Base-by-base conservation (phyloP, 2,888 invertebrate species). In the Cataglyphis altisquamis region DNA sequence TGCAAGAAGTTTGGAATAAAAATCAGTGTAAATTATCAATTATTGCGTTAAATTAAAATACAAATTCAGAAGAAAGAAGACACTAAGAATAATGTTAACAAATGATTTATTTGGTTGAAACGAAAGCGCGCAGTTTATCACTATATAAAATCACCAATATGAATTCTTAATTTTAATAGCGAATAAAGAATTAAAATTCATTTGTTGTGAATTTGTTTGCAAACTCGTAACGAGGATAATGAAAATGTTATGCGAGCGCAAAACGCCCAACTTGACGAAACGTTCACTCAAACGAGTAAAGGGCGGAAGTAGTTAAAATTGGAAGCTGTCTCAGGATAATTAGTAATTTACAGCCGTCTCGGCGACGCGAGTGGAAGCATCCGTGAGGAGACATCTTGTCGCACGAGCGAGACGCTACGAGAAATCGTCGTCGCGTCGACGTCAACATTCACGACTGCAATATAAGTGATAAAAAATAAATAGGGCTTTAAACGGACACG, bases 401-500 rank as follows among this genome's bases (percentile, higher is more conserved):
- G 21, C 45, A 68, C 52, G 60, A 48, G 62, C 45, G 52, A 48
- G 18, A 63, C 60, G 67, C 25, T 45, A 52, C 25, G 81, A 73
- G 62, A 80, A 73, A 45, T 29, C 74, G 36, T 75, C 9, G 62
- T 45, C 62, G 75, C 45, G 60, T 15, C 62, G 39, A 48, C 81
- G 62, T 8, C 75, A 36, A 63, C 80, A 12, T 57, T 6, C 32
- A 32, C 81, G 70, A 67, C 74, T 63, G 80, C 66, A 83, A 83
- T 52, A 52, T 82, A 75, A 85, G 64, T 67, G 85, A 86, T 85
- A 86, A 87, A 88, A 88, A 87, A 87, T 87, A 88, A 90, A 90
- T 86, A 82, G 80, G 66, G 75, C 85, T 87, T 83, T 87, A 83
- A 86, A 87, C 72, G 77, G 82, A 86, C 85, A 86, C 84, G 74